A percentile compares a stretch with the other conserved stretches of the same genome.
Conservation (phyloP, 2,797 vertebrate species). For the Eutrigla gurnardus region DNA sequence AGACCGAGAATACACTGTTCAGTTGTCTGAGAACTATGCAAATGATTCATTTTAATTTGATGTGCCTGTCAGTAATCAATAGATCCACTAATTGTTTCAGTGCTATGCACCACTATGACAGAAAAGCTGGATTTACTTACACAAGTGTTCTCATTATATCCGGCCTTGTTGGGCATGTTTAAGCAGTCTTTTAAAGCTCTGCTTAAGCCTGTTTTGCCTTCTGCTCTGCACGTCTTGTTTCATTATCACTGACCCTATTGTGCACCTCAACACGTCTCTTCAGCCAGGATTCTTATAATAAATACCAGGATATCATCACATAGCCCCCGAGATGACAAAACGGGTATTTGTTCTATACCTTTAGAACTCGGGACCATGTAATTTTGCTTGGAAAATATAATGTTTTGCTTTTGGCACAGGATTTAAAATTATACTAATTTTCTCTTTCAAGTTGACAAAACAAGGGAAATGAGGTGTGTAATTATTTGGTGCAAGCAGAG, state of each 20-base stretch:
- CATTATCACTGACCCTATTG: conserved; percentile 8
- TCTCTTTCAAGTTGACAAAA: conserved; percentile 23
- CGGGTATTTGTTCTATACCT: conserved; percentile 13
- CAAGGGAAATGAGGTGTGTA: conserved; percentile 22
- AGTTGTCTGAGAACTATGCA: not conserved
- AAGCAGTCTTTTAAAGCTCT: conserved; percentile 10
- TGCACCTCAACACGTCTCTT: conserved; percentile 8
- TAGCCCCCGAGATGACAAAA: conserved; percentile 7
- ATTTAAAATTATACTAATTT: conserved; percentile 10
- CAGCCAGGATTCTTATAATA: conserved; percentile 8
- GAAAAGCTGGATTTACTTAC: conserved; percentile 42
- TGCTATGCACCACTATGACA: not conserved
- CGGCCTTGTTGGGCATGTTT: conserved; percentile 6
- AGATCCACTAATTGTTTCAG: conserved; percentile 5
- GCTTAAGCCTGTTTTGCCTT: conserved; percentile 12
- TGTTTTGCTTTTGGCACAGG: conserved; percentile 13
- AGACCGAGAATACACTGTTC: not conserved
- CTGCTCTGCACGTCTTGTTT: conserved; percentile 19
- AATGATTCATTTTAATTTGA: not conserved
- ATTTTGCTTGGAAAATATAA: not conserved
- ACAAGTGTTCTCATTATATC: conserved; percentile 35
- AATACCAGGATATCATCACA: conserved; percentile 16
- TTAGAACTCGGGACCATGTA: not conserved
- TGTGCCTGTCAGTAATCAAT: conserved; percentile 1
- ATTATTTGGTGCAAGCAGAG: conserved; percentile 7